Evolutionary conservation across 2,888 invertebrate genomes (phyloP), one percentile per base, ranked within the genome.

Genomic region (Melikaiella ostensackeni): DNA sequence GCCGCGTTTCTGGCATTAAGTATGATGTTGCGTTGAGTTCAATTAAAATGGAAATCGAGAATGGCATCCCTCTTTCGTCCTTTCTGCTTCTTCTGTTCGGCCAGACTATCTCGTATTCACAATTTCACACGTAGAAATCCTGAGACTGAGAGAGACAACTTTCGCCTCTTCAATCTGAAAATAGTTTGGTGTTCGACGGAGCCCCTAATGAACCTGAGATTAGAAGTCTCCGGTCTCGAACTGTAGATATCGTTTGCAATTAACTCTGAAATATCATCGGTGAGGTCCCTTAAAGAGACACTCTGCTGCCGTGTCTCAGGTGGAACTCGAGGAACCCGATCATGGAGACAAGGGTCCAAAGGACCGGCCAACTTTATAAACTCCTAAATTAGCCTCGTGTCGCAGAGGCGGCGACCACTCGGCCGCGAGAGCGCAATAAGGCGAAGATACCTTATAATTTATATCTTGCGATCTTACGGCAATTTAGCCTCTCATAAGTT

Each of bases 1-100:
- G 87, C 86, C 86, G 88, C 86, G 87, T 88, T 87, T 86, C 88
- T 89, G 88, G 89, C 88, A 88, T 90, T 90, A 90, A 90, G 89
- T 90, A 90, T 89, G 89, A 90, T 89, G 89, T 90, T 88, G 87
- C 88, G 87, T 89, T 88, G 89, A 89, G 89, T 91, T 90, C 89
- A 91, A 91, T 91, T 91, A 90, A 91, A 91, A 90, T 91, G 90
- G 89, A 91, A 91, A 90, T 90, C 87, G 88, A 84, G 86, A 84
- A 86, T 87, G 83, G 80, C 75, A 66, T 46, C 57, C 75, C 55
- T 9, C 38, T 38, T 30, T 74, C 55, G 55, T 42, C 13, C 38
- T 59, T 50, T 33, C 11, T 24, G 24, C 50, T 62, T 35, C 75
- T 75, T 66, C 75, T 77, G 57, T 77, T 73, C 64, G 38, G 13